Evolutionary conservation across 2,888 invertebrate genomes (phyloP), one percentile per base, ranked within the genome.

Genomic region (Petrolisthes cinctipes): DNA sequence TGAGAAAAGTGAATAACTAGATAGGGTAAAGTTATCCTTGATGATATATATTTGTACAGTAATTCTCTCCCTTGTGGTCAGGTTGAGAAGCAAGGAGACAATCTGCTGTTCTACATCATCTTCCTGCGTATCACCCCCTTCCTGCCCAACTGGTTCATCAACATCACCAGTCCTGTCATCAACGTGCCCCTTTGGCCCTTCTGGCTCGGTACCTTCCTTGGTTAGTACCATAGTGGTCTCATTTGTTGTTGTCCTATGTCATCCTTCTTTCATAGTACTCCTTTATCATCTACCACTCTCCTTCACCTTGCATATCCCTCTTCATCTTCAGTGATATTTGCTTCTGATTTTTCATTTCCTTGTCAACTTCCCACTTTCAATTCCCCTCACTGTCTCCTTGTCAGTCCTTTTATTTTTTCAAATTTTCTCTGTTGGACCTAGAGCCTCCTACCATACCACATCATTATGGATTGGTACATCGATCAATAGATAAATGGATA

Each of bases 131-230:
- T 99, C 92, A 99, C 99, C 54, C 99, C 99, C 85, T 96, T 99
- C 92, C 94, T 99, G 92, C 99, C 99, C 7, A 99, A 99, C 93
- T 99, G 99, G 99, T 99, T 99, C 93, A 99, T 99, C 91, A 99
- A 99, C 93, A 95, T 99, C 92, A 96, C 97, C 0, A 97, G 99
- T 90, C 99, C 99, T 73, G 97, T 99, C 68, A 96, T 99, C 92
- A 98, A 98, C 91, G 99, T 99, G 68, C 98, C 99, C 0, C 93
- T 99, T 90, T 92, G 95, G 91, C 97, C 97, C 89, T 99, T 99
- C 94, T 97, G 97, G 91, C 92, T 98, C 88, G 99, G 99, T 91
- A 99, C 99, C 89, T 99, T 99, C 93, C 94, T 99, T 91, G 97
- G 96, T 96, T 92, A 94, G 94, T 92, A 51, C 20, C 7, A 9